Percentiles rank a stretch among this genome's conserved stretches.
These are phyloP conservation scores for Aotus griseimembra DNA, from an alignment of 2,797 vertebrate genomes.

Conservation along the genomic window DNA sequence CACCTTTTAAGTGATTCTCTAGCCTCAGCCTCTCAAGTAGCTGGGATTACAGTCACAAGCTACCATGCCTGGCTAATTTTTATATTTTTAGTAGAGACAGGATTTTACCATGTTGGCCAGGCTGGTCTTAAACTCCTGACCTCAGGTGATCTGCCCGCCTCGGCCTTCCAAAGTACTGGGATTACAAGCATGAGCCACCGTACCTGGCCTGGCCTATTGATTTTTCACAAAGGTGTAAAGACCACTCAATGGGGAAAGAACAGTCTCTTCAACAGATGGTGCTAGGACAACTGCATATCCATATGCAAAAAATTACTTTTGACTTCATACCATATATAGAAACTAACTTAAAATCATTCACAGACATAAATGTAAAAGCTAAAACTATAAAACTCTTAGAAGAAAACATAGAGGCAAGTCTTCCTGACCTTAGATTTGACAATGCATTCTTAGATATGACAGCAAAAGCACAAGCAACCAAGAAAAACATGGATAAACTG, in stretches of 20 bases:
- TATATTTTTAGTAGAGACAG: not conserved
- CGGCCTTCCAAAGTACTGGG: not conserved
- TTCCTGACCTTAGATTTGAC: not conserved
- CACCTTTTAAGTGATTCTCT: not conserved
- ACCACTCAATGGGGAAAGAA: not conserved
- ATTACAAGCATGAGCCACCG: not conserved
- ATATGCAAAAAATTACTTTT: not conserved
- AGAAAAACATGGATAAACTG: not conserved
- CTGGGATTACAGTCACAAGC: not conserved
- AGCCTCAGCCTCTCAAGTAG: not conserved
- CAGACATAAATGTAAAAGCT: constrained; percentile 4
- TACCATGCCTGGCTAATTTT: not conserved
- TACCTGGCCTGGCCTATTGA: not conserved
- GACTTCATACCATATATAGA: not conserved
- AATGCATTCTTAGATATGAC: not conserved
- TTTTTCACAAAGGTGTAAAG: not conserved
- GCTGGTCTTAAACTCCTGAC: not conserved
- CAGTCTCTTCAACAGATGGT: not conserved
- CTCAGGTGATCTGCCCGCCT: not conserved
- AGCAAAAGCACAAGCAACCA: not conserved
- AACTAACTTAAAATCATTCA: not conserved
- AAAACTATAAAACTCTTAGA: constrained; percentile 4
- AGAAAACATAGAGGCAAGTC: not conserved
- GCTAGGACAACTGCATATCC: not conserved
- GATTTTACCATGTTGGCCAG: not conserved